Base-by-base conservation (phyloP, 2,113 vertebrate species). In the Triplophysa dalaica region DNA sequence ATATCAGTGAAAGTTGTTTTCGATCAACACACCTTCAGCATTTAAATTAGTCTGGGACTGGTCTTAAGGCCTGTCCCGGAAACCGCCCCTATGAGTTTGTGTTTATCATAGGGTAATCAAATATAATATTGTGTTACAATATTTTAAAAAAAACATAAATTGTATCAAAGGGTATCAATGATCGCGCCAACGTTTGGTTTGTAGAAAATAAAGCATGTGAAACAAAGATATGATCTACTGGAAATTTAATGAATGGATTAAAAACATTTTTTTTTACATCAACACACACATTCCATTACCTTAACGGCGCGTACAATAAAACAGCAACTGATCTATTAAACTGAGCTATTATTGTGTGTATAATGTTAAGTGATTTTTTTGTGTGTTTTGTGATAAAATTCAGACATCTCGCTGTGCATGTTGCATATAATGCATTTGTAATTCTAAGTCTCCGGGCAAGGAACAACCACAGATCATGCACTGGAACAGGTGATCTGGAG, bases 391-490 rank as follows among this genome's bases (percentile, higher is more conserved):
- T 24, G 24, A 70, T 93, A 83, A 91, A 41, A 70, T 64, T 93
- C 83, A 93, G 43, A 92, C 90, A 73, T 93, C 88, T 84, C 91
- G 90, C 86, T 93, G 90, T 79, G 92, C 89, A 86, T 94, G 93
- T 85, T 93, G 90, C 88, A 94, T 82, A 87, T 93, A 94, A 88
- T 94, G 93, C 89, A 93, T 87, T 73, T 93, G 92, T 85, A 94
- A 87, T 85, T 93, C 92, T 78, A 93, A 75, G 80, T 94, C 92
- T 50, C 90, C 89, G 10, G 91, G 86, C 21, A 93, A 84, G 54
- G 92, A 89, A 81, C 89, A 86, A 10, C 93, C 92, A 29, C 93
- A 94, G 85, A 94, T 90, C 92, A 93, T 92, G 89, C 93, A 94
- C 77, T 89, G 91, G 54, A 91, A 89, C 43, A 90, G 89, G 62